phyloP scores from a whole-genome alignment of 2,888 invertebrate genomes.

The Physocephala rufipes region DNA sequence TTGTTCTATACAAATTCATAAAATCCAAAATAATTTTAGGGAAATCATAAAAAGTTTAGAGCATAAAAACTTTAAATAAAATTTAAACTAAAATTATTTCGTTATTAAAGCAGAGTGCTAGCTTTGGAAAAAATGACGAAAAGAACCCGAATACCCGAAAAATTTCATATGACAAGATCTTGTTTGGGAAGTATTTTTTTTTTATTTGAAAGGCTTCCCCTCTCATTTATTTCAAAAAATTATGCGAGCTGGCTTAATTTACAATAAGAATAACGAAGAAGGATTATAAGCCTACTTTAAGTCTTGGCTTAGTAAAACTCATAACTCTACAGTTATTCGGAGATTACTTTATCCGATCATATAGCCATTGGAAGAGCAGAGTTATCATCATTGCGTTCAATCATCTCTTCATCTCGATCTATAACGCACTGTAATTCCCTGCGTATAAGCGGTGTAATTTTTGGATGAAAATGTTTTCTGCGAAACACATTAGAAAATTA shows the following conservation, averaged over 20 bases:
- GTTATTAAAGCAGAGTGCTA: not conserved
- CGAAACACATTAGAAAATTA: constrained; percentile 35
- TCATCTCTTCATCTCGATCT: constrained; percentile 78
- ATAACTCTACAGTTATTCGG: no score
- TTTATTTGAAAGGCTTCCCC: no score
- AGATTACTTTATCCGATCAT: constrained; percentile 58
- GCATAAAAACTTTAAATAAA: not conserved
- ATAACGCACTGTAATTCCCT: constrained; percentile 85
- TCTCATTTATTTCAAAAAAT: no score
- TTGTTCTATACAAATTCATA: constrained; percentile 23
- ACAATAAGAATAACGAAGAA: no score
- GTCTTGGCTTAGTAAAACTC: no score
- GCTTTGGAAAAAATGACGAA: not conserved
- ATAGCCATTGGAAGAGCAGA: constrained; percentile 51
- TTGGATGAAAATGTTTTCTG: constrained; percentile 64
- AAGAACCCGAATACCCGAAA: not conserved
- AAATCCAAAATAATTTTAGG: not conserved
- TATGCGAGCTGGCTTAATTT: no score
- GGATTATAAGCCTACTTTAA: no score
- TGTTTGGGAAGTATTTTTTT: not conserved
- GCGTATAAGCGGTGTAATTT: constrained; percentile 79
- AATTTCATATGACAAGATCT: not conserved
- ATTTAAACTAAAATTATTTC: constrained; percentile 9
- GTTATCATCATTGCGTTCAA: constrained; percentile 55
- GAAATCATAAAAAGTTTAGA: not conserved